Conservation (phyloP, 2,113 vertebrate genomes). For the Orycteropus afer region DNA sequence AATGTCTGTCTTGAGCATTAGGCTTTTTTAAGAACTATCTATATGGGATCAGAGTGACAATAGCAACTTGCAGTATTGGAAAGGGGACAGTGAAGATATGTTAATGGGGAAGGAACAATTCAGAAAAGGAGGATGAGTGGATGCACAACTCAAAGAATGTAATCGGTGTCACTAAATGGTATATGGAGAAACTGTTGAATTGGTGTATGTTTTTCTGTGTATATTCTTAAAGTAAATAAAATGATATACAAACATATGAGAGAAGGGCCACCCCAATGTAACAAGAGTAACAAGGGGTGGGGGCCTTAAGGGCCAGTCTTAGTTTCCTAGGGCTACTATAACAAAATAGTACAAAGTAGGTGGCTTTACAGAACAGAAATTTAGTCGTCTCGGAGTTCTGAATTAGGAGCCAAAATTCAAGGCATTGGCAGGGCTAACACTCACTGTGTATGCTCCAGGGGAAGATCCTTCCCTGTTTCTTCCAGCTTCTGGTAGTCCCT, state of each 20-base stretch:
- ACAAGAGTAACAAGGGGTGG: too few relatives aligned
- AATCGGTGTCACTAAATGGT: neutral
- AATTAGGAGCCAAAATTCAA: too few relatives aligned
- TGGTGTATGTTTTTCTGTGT: neutral
- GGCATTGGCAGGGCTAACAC: neutral
- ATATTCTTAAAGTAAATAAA: too few relatives aligned
- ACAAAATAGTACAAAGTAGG: neutral
- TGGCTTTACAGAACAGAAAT: neutral
- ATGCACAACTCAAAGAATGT: neutral
- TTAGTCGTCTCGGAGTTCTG: neutral
- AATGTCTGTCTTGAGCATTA: neutral
- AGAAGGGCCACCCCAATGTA: too few relatives aligned
- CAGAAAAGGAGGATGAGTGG: neutral
- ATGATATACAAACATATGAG: too few relatives aligned
- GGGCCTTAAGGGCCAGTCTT: neutral
- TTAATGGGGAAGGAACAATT: neutral
- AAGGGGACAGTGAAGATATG: neutral
- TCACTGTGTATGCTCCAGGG: neutral
- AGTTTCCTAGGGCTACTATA: too few relatives aligned
- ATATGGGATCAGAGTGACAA: neutral
- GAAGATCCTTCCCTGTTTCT: neutral
- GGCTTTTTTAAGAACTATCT: neutral
- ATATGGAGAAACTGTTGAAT: neutral
- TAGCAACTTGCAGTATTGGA: neutral
- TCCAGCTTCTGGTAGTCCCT: neutral